Percentiles rank a stretch among this genome's conserved stretches.
These are phyloP conservation scores for Acrossocheilus wenchowensis DNA, from an alignment of 2,797 vertebrate species.

Conservation along the genomic window DNA sequence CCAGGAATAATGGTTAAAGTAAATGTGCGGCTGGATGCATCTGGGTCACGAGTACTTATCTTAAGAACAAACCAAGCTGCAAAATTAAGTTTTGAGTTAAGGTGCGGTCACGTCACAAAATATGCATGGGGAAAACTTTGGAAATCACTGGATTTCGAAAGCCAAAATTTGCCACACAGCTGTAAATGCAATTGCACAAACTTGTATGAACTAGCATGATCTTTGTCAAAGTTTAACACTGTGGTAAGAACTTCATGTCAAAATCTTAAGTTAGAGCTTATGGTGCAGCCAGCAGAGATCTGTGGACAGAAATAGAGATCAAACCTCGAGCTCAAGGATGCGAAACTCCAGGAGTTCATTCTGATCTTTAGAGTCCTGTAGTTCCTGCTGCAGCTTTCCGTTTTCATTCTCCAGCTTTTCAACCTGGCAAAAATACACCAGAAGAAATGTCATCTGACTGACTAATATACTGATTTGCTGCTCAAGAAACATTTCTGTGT, in stretches of 20 bases:
- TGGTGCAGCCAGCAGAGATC: neutral
- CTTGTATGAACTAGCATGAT: neutral
- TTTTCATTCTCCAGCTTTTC: constrained; percentile 90
- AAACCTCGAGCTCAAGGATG: constrained; percentile 96
- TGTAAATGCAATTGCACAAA: neutral
- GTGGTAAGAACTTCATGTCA: neutral
- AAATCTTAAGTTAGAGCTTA: neutral
- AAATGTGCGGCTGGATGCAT: too few species aligned
- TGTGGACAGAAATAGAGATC: neutral
- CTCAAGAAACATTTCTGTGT: neutral
- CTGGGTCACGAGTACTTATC: neutral
- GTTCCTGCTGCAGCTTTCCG: constrained; percentile 87
- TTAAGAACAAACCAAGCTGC: neutral
- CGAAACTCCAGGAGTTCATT: constrained; percentile 97
- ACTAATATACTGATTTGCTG: neutral
- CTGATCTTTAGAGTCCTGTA: constrained; percentile 97
- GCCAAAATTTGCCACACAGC: neutral
- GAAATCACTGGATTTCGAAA: neutral
- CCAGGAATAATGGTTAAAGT: neutral
- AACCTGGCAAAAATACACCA: constrained; percentile 78
- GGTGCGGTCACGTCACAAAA: too few species aligned
- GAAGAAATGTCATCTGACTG: neutral
- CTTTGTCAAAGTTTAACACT: neutral
- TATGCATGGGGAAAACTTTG: neutral
- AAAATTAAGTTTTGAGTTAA: too few species aligned